Base-by-base conservation (phyloP, 2,888 invertebrate species). In the Drosophila tripunctata region DNA sequence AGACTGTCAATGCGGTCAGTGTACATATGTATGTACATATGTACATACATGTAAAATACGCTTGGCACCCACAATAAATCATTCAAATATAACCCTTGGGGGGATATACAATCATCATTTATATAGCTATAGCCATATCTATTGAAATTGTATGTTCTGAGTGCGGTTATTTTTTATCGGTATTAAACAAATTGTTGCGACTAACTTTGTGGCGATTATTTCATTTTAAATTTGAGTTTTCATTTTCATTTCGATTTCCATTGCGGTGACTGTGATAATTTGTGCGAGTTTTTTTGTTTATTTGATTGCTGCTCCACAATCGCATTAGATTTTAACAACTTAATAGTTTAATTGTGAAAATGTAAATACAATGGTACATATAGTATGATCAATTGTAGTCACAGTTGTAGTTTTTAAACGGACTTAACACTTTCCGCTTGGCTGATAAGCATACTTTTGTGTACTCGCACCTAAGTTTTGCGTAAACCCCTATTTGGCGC, bases 241-340 rank as follows among this genome's bases (percentile, higher is more conserved):
- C 40, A 61, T 52, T 66, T 68, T 51, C 36, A 63, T 61, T 57
- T 35, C 6, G 22, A 8, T 62, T 57, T 24, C 27, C 36, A 66
- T 61, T 70, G 69, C 45, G 44, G 22, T 57, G 54, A 56, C 56
- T 63, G 69, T 45, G 54, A 50, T 68, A 35, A 57, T 65, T 61
- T 67, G 4, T 30, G 15, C 12, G 4, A 8, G n/a, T 22, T 41
- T 64, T 69, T 52, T 58, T 27, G 33, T 60, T 43, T 27, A 27
- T 8, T 24, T 1, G 1, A 8, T 24, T 24, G 33, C 38, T 43
- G 54, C 50, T 52, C 22, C 47, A 48, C 40, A 65, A 41, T 69
- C 67, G 81, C 71, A 88, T 88, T 86, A 67, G 78, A 77, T 80
- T 87, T 70, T 87, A 89, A 89, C 81, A 88, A 87, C 75, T 87